phyloP scores from a whole-genome alignment of 2,797 vertebrate species.

The Parambassis ranga region DNA sequence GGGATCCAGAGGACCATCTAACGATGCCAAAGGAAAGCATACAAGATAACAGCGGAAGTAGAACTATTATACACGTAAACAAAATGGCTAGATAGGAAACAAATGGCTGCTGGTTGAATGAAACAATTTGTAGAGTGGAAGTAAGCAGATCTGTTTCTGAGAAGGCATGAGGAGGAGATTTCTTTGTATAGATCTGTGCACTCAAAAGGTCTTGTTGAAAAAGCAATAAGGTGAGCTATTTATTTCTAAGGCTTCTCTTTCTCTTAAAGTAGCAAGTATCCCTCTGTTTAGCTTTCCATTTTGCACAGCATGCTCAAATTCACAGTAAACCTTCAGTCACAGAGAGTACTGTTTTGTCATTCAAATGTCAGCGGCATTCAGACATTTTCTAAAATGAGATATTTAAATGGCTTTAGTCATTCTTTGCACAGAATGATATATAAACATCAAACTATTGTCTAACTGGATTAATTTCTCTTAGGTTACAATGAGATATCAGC shows the following conservation, averaged over 20 bases:
- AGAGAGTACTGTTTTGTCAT: slow-evolving; percentile 69
- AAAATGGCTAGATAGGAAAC: slow-evolving; percentile 20
- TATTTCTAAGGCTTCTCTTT: slow-evolving; percentile 68
- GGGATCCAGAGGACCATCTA: slow-evolving; percentile 35
- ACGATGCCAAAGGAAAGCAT: slow-evolving; percentile 33
- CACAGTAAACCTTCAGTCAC: slow-evolving; percentile 78
- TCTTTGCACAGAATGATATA: slow-evolving; percentile 38
- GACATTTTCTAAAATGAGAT: slow-evolving; percentile 40
- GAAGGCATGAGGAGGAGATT: slow-evolving; percentile 49
- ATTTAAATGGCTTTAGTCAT: slow-evolving; percentile 65
- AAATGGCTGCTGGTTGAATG: slow-evolving; percentile 59
- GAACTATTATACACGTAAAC: slow-evolving; percentile 29
- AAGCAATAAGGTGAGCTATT: slow-evolving; percentile 40
- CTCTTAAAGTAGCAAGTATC: slow-evolving; percentile 38
- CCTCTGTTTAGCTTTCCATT: slow-evolving; percentile 47
- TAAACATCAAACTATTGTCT: slow-evolving; percentile 22
- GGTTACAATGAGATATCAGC: slow-evolving; percentile 26
- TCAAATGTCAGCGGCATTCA: slow-evolving; percentile 69
- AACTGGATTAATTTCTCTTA: slow-evolving; percentile 28
- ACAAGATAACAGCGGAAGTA: slow-evolving; percentile 22
- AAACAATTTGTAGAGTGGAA: slow-evolving; percentile 41
- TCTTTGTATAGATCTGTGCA: slow-evolving; percentile 43
- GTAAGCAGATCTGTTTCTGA: slow-evolving; percentile 34
- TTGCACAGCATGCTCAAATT: slow-evolving; percentile 72
- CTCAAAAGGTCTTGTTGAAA: slow-evolving; percentile 36